Conservation (phyloP, 2,113 vertebrate genomes). For the Festucalex cinctus region DNA sequence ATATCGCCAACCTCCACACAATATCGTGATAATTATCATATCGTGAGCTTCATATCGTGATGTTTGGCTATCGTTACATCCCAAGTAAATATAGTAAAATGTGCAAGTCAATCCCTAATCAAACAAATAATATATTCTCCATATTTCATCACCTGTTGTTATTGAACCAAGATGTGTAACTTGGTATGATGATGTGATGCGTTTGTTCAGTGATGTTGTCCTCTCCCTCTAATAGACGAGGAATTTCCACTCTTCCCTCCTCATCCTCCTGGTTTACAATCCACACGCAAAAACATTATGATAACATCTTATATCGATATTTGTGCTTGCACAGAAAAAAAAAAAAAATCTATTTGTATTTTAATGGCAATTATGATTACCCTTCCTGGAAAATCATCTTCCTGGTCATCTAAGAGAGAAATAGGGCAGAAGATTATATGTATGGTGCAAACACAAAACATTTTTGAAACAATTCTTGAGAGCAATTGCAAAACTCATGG, state of each 20-base stretch:
- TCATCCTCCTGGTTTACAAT: constrained; percentile 81
- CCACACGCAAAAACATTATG: not conserved
- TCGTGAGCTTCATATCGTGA: too few species aligned
- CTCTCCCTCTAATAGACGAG: constrained; percentile 84
- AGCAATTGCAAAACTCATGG: not conserved
- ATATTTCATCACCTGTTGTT: constrained; percentile 84
- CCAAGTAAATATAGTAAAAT: too few species aligned
- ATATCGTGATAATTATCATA: too few species aligned
- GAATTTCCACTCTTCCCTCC: constrained; percentile 81
- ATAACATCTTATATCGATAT: not conserved
- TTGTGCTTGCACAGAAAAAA: not conserved
- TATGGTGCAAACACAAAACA: not conserved
- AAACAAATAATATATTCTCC: not conserved
- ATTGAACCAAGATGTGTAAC: constrained; percentile 96
- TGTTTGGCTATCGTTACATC: too few species aligned
- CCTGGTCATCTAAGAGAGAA: constrained; percentile 85
- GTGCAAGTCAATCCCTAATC: not conserved
- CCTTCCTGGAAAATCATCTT: constrained; percentile 90
- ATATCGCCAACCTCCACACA: too few species aligned
- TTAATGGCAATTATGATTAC: constrained; percentile 62
- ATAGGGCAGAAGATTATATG: not conserved
- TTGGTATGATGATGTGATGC: constrained; percentile 96
- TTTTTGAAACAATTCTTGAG: not conserved
- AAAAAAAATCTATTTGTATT: not conserved
- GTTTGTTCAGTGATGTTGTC: constrained; percentile 93